phyloP scores from a whole-genome alignment of 2,797 vertebrate genomes.

The Hypotaenidia okinawae region DNA sequence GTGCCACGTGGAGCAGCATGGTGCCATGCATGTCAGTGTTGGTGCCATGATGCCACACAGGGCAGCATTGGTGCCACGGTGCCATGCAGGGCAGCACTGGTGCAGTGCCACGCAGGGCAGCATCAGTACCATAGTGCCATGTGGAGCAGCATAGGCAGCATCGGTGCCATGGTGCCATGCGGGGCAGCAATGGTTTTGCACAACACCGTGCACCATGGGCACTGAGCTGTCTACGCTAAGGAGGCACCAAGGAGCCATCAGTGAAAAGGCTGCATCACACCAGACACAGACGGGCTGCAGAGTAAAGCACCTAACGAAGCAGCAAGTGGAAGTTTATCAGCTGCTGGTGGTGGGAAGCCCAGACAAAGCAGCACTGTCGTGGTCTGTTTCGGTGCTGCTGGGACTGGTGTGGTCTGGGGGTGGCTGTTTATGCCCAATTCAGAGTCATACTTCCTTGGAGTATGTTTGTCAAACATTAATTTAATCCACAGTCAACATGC shows the following conservation, averaged over 20 bases:
- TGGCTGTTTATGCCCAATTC: neutral
- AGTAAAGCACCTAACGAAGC: rapidly evolving
- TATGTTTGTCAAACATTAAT: rapidly evolving
- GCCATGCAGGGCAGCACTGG: no score
- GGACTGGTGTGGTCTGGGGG: rapidly evolving
- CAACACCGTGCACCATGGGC: no score
- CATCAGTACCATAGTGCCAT: no score
- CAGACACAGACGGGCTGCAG: rapidly evolving
- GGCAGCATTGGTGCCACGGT: no score
- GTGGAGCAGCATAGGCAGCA: no score
- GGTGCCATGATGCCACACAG: no score
- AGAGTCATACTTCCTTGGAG: rapidly evolving
- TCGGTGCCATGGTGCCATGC: no score
- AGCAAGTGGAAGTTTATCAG: rapidly evolving
- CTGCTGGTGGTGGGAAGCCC: neutral
- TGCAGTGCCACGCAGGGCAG: no score
- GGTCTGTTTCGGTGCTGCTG: neutral
- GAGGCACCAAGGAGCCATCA: neutral
- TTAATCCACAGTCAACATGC: neutral
- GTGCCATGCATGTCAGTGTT: no score
- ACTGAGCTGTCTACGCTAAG: no score
- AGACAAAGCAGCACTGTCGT: rapidly evolving
- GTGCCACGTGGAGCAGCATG: no score
- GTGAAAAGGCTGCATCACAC: rapidly evolving
- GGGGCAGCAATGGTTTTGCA: no score